Evolutionary conservation across 1,140 invertebrate genomes (phyloP).

Genomic region (Lineus longissimus): DNA sequence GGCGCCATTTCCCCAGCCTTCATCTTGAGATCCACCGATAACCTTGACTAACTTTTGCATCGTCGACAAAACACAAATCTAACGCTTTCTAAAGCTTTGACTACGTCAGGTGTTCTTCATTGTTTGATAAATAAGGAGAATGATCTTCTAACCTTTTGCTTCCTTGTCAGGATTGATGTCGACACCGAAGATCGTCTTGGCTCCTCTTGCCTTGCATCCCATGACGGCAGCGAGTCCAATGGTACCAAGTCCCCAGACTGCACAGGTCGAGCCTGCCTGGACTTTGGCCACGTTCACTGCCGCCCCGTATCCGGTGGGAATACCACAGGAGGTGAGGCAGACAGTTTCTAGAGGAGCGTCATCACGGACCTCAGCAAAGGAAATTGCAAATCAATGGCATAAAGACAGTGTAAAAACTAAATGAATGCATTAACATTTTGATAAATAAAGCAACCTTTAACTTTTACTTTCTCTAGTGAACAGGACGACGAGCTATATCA

Average conservation of each 20-base stretch:
- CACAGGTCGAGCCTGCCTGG: slow-evolving; percentile 48
- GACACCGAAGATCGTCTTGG: slow-evolving; percentile 87
- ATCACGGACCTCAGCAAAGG: slow-evolving; percentile 58
- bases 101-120: too few relatives aligned
- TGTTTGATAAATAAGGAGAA: too few relatives aligned
- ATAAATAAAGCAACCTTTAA: too few relatives aligned
- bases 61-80: too few relatives aligned
- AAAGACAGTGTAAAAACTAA: too few relatives aligned
- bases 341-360: slow-evolving; percentile 83
- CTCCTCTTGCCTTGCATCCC: slow-evolving; percentile 86
- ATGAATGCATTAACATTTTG: too few relatives aligned
- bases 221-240: slow-evolving; percentile 86
- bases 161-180: slow-evolving; percentile 90
- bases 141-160: slow-evolving; percentile 62
- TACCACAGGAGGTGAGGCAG: slow-evolving; percentile 91
- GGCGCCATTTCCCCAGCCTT: too few relatives aligned
- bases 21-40: too few relatives aligned
- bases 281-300: slow-evolving; percentile 53
- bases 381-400: slow-evolving; percentile 11
- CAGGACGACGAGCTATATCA: neutral
- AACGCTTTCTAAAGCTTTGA: too few relatives aligned
- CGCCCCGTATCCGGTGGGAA: slow-evolving; percentile 64
- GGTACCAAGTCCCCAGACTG: slow-evolving; percentile 66
- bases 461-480: too few relatives aligned
- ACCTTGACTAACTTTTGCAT: too few relatives aligned